Evolutionary conservation across 2,113 vertebrate genomes (phyloP).

Genomic region (Tupaia chinensis): DNA sequence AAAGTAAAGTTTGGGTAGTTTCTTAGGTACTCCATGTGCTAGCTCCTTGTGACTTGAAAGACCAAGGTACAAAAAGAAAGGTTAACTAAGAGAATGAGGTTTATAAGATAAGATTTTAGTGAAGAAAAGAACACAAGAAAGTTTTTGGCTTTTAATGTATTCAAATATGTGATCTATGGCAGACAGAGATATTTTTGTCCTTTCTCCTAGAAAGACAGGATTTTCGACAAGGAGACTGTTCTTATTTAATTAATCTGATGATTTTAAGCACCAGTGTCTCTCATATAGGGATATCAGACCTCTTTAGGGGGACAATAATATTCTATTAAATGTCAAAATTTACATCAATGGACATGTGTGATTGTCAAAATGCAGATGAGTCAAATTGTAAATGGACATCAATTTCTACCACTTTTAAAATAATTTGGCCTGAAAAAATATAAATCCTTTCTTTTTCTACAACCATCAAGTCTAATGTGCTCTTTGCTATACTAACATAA

Average conservation of each 20-base stretch:
- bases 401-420: not conserved
- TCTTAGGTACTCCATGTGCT: not conserved
- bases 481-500: not conserved
- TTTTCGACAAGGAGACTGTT: not conserved
- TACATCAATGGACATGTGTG: not conserved
- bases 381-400: not conserved
- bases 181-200: not conserved
- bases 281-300: not conserved
- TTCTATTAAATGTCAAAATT: not conserved
- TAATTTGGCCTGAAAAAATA: not conserved
- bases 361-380: not conserved
- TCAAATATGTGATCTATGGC: not conserved
- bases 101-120: conserved; percentile 4
- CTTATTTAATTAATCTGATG: not conserved
- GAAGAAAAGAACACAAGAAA: not conserved
- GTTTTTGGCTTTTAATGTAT: not conserved
- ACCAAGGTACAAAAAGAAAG: not conserved
- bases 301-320: not conserved
- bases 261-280: not conserved
- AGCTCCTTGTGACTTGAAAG: conserved; percentile 25
- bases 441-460: not conserved
- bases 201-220: not conserved
- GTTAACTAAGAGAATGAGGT: not conserved
- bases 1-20: not conserved
- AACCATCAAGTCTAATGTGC: not conserved